Conservation (phyloP, 2,888 invertebrate genomes). For the Leptothorax acervorum region DNA sequence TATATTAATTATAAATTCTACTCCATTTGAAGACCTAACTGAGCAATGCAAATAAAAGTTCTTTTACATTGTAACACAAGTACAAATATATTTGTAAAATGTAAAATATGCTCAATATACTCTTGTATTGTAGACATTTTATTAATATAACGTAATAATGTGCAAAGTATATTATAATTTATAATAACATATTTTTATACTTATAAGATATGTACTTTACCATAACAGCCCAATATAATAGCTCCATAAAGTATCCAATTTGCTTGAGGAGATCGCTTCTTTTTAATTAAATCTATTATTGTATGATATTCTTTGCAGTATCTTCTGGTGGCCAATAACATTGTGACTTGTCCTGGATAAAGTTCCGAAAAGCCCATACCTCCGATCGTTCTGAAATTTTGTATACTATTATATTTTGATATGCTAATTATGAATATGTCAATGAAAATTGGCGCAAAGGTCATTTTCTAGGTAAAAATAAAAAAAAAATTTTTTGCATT, state of each 20-base stretch:
- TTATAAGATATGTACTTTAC: not conserved
- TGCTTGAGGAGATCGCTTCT: not conserved
- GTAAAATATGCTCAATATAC: not conserved
- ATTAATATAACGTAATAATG: not conserved
- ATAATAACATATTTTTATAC: not conserved
- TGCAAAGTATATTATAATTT: not conserved
- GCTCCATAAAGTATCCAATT: not conserved
- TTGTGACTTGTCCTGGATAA: too few relatives aligned
- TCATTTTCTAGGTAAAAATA: too few relatives aligned
- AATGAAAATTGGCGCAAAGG: too few relatives aligned
- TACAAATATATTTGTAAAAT: not conserved
- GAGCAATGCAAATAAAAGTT: not conserved
- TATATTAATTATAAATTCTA: not conserved
- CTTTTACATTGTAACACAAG: not conserved
- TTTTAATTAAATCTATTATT: not conserved
- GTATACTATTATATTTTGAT: too few relatives aligned
- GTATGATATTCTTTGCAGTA: not conserved
- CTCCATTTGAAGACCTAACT: not conserved
- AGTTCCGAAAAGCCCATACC: too few relatives aligned
- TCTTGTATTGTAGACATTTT: not conserved
- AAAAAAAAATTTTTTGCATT: too few relatives aligned
- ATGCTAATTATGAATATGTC: too few relatives aligned
- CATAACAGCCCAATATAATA: not conserved
- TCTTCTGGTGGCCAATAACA: slow-evolving; percentile 13
- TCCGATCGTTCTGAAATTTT: too few relatives aligned